A percentile compares a stretch with the other conserved stretches of the same genome.
Conservation (phyloP, 2,113 vertebrate species). For the Semicossyphus pulcher region DNA sequence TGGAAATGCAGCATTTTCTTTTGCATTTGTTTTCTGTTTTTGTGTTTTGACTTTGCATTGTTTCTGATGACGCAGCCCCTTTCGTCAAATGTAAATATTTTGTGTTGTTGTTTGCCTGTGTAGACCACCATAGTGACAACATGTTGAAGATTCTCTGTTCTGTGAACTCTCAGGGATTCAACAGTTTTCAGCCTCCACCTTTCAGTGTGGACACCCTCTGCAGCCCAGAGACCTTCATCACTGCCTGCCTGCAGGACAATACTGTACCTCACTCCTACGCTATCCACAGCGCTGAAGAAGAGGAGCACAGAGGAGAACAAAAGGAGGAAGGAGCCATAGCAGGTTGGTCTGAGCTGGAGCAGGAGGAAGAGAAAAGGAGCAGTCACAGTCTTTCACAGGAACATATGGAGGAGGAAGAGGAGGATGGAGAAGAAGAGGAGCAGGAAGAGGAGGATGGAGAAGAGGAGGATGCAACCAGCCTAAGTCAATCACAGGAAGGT, state of each 20-base stretch:
- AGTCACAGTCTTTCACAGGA: neutral
- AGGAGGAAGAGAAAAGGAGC: neutral
- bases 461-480: constrained; percentile 1
- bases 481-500: too few relatives aligned
- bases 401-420: neutral
- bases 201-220: constrained; percentile 6
- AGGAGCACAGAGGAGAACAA: neutral
- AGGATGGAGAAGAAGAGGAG: neutral
- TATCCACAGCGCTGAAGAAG: neutral
- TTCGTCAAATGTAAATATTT: neutral
- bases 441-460: neutral
- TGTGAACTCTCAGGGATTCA: neutral
- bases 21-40: too few relatives aligned
- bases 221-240: constrained; percentile 28
- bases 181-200: constrained; percentile 17
- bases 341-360: neutral
- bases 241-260: constrained; percentile 15
- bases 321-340: neutral
- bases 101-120: neutral
- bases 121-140: too few relatives aligned
- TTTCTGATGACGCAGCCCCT: too few relatives aligned
- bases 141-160: neutral
- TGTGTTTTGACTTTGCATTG: too few relatives aligned
- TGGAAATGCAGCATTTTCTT: too few relatives aligned
- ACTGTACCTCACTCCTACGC: neutral